A percentile compares a stretch with the other conserved stretches of the same genome.
phyloP scores from a whole-genome alignment of 2,113 vertebrate species.

The Tupaia chinensis region DNA sequence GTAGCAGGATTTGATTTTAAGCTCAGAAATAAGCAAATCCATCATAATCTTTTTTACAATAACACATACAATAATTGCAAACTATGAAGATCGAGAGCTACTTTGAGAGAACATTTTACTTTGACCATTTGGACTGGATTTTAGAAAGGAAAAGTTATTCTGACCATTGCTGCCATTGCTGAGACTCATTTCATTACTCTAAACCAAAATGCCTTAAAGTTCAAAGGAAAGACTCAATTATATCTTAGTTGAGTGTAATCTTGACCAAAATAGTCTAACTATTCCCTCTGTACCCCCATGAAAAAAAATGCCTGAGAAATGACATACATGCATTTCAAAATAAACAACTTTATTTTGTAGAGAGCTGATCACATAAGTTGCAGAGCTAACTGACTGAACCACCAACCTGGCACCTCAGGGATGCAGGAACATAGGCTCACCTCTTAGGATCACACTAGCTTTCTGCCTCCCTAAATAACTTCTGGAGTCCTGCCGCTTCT shows the following conservation, averaged over 20 bases:
- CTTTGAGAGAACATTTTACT: slow-evolving; percentile 14
- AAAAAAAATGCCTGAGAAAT: slow-evolving; percentile 40
- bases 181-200: not conserved
- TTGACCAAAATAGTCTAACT: not conserved
- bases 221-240: slow-evolving; percentile 17
- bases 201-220: slow-evolving; percentile 3
- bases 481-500: not conserved
- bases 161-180: not conserved
- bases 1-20: not conserved
- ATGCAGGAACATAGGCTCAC: not conserved
- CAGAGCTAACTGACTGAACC: not conserved
- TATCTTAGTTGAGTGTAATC: not conserved
- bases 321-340: not conserved
- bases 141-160: slow-evolving; percentile 36
- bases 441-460: not conserved
- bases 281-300: not conserved
- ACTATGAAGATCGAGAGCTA: not conserved
- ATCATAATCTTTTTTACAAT: not conserved
- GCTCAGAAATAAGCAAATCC: slow-evolving; percentile 28
- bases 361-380: not conserved
- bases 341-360: not conserved
- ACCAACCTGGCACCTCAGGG: not conserved
- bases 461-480: not conserved
- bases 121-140: not conserved
- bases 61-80: not conserved